phyloP scores from a whole-genome alignment of 2,797 vertebrate species.

The Anolis apletophallus region DNA sequence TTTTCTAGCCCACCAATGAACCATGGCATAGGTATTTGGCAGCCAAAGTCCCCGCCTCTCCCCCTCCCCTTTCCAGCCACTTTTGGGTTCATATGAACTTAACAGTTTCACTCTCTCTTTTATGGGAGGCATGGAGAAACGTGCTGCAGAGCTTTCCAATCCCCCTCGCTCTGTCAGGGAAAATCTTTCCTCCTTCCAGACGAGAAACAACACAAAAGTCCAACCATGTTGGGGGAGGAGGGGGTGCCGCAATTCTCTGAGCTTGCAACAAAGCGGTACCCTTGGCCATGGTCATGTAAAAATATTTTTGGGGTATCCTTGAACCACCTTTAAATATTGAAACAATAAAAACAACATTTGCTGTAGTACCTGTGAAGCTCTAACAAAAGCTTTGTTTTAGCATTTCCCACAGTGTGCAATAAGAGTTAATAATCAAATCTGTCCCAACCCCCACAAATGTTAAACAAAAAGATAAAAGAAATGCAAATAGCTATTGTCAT shows the following conservation, averaged over 20 bases:
- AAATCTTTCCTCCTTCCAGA: constrained; percentile 26
- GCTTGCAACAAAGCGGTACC: constrained; percentile 67
- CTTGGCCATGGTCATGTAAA: constrained; percentile 78
- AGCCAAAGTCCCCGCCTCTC: constrained; percentile 1
- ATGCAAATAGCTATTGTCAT: constrained; percentile 90
- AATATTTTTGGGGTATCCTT: constrained; percentile 81
- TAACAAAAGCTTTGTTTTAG: constrained; percentile 86
- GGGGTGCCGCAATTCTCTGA: constrained; percentile 56
- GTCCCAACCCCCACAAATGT: constrained; percentile 85
- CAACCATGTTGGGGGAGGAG: constrained; percentile 7
- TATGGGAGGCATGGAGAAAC: not conserved
- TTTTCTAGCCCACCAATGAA: not conserved
- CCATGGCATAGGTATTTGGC: not conserved
- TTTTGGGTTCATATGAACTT: not conserved
- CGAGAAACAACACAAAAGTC: constrained; percentile 13
- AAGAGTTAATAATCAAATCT: constrained; percentile 88
- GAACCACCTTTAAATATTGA: constrained; percentile 79
- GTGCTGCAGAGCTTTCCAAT: constrained; percentile 1
- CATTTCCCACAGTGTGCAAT: constrained; percentile 81
- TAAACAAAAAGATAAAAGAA: constrained; percentile 89
- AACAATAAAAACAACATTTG: constrained; percentile 84
- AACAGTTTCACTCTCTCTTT: constrained; percentile 19
- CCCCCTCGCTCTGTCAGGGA: not conserved
- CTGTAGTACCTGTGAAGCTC: constrained; percentile 82
- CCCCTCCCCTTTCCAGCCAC: not conserved